Evolutionary conservation across 1,140 invertebrate genomes (phyloP).

Genomic region (Acyrthosiphon pisum): DNA sequence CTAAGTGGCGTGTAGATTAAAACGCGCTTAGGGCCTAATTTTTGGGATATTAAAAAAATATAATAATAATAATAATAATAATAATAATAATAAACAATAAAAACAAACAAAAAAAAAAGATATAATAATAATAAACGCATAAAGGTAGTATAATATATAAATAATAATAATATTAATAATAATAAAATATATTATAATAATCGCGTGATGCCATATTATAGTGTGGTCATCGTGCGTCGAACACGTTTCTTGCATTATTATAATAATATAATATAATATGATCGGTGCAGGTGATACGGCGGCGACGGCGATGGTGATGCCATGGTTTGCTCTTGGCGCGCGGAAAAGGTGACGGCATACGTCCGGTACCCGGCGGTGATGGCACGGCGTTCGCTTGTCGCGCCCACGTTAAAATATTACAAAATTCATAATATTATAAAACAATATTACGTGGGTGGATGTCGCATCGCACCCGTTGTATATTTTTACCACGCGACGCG

Average conservation of each 20-base stretch:
- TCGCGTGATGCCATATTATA: too few relatives aligned
- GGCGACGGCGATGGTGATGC: not conserved
- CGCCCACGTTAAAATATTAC: too few relatives aligned
- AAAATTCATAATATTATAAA: too few relatives aligned
- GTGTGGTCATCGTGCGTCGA: not conserved
- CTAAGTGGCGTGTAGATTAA: constrained; percentile 12
- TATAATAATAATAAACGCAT: not conserved
- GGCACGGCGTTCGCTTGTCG: too few relatives aligned
- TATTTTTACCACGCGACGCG: not conserved
- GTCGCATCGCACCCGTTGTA: too few relatives aligned
- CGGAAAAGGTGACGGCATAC: not conserved
- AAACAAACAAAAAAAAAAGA: constrained; percentile 14
- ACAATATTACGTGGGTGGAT: too few relatives aligned
- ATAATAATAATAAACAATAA: constrained; percentile 23
- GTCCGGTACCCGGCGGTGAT: not conserved
- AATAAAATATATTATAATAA: constrained; percentile 23
- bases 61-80: constrained; percentile 7
- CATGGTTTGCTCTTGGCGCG: not conserved
- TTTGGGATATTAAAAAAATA: constrained; percentile 34
- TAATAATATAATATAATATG: not conserved
- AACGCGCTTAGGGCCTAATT: constrained; percentile 22
- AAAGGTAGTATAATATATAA: constrained; percentile 27
- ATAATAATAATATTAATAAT: constrained; percentile 33
- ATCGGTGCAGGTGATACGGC: not conserved
- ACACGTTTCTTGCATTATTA: not conserved